Evolutionary conservation across 2,888 invertebrate species (phyloP).

Genomic region (Nomada ruficornis): DNA sequence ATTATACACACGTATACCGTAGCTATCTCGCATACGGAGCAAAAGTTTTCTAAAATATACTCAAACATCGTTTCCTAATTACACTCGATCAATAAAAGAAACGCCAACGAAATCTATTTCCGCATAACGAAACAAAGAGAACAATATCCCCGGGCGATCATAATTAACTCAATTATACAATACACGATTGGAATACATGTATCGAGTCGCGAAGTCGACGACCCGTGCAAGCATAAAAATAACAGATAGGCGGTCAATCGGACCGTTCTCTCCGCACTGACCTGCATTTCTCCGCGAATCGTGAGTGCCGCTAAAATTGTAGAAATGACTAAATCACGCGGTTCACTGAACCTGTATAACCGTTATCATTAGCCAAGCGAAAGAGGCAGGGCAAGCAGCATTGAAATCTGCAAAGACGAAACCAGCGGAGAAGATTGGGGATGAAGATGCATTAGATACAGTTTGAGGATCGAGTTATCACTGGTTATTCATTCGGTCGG

Average conservation of each 20-base stretch:
- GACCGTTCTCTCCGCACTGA: slow-evolving; percentile 2
- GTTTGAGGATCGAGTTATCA: slow-evolving; percentile 64
- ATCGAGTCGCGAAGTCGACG: slow-evolving; percentile 34
- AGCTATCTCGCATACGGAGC: too few species aligned
- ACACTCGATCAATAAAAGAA: not conserved
- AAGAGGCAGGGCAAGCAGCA: not conserved
- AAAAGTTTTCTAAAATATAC: not conserved
- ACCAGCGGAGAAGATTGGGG: not conserved
- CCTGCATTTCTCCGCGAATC: slow-evolving; percentile 13
- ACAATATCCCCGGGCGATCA: not conserved
- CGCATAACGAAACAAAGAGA: not conserved
- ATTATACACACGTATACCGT: too few species aligned
- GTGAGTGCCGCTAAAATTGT: not conserved
- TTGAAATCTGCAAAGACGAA: not conserved
- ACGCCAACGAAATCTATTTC: not conserved
- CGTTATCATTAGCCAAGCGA: not conserved
- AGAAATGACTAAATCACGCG: not conserved
- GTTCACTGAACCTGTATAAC: not conserved
- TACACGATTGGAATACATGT: not conserved
- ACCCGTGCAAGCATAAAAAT: slow-evolving; percentile 36
- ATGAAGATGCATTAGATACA: not conserved
- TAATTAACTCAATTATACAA: slow-evolving; percentile 20
- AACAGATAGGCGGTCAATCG: slow-evolving; percentile 52
- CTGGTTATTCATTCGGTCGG: slow-evolving; percentile 55
- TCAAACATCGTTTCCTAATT: not conserved